Evolutionary conservation across 2,113 vertebrate species (phyloP).

Genomic region (Pedetes capensis): DNA sequence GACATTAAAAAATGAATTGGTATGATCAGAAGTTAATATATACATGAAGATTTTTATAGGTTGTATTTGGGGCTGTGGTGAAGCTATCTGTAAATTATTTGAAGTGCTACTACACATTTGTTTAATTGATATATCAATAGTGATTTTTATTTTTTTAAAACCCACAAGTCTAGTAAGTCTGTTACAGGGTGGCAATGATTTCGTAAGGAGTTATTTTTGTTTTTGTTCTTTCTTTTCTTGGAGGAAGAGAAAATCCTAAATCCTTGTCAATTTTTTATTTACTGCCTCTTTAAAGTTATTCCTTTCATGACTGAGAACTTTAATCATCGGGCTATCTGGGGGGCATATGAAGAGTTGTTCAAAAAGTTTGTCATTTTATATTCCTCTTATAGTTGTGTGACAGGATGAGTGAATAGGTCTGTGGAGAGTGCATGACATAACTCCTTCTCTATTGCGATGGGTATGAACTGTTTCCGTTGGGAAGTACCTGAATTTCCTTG

Average conservation of each 20-base stretch:
- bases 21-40: not conserved
- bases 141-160: not conserved
- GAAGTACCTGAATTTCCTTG: not conserved
- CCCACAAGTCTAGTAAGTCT: not conserved
- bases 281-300: not conserved
- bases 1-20: not conserved
- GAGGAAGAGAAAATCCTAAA: not conserved
- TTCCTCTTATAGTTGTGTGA: not conserved
- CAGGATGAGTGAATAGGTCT: not conserved
- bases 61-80: not conserved
- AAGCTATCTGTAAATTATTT: not conserved
- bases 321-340: not conserved
- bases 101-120: not conserved
- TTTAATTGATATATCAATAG: not conserved
- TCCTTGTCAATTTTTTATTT: conserved; percentile 20
- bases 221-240: not conserved
- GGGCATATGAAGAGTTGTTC: not conserved
- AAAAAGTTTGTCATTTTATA: not conserved
- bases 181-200: not conserved
- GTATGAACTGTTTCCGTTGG: not conserved
- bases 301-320: not conserved
- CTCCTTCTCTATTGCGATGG: not conserved
- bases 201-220: not conserved
- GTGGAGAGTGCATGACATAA: not conserved
- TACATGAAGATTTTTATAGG: not conserved